Evolutionary conservation across 2,797 vertebrate genomes (phyloP).

Genomic region (Clamator glandarius): DNA sequence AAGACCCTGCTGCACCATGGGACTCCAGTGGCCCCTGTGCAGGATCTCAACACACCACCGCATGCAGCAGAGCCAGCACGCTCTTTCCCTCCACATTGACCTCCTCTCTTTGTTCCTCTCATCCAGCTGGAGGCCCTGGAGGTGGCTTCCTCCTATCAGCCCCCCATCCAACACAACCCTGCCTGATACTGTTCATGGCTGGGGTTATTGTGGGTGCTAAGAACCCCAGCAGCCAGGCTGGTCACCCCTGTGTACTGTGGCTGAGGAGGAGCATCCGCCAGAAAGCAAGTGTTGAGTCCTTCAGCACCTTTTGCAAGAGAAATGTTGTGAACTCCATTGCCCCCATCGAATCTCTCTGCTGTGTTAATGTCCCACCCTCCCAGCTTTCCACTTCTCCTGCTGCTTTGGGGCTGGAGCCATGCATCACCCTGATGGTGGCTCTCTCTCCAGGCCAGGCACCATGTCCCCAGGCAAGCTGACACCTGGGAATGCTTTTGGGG

Average conservation of each 20-base stretch:
- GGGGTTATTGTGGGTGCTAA: too few relatives aligned
- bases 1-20: too few relatives aligned
- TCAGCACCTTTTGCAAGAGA: background rate
- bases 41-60: too few relatives aligned
- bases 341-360: background rate
- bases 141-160: too few relatives aligned
- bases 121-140: too few relatives aligned
- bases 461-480: background rate
- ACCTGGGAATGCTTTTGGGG: background rate
- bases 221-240: too few relatives aligned
- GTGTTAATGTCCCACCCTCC: fast-evolving
- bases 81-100: too few relatives aligned
- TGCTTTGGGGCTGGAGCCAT: background rate
- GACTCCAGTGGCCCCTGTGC: too few relatives aligned
- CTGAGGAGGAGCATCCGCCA: background rate
- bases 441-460: background rate
- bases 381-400: background rate
- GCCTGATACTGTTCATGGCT: too few relatives aligned
- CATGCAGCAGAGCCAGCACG: too few relatives aligned
- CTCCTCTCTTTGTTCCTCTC: too few relatives aligned
- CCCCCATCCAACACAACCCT: too few relatives aligned
- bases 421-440: background rate
- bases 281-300: background rate
- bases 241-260: background rate
- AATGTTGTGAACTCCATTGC: background rate